Conservation (phyloP, 2,797 vertebrate genomes). For the Ctenosaura bakeri region DNA sequence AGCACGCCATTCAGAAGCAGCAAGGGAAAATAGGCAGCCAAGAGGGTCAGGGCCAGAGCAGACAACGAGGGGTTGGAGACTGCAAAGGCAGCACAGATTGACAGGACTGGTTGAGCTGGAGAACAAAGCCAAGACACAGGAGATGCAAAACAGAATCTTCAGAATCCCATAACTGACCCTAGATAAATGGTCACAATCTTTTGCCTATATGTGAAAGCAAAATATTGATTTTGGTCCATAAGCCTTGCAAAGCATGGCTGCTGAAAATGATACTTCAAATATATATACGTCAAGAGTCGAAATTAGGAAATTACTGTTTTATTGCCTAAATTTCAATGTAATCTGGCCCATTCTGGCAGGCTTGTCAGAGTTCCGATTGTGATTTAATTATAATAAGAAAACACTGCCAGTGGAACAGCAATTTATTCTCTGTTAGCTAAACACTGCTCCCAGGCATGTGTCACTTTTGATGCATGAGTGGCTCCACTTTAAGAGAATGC, state of each 20-base stretch:
- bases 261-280: slow-evolving; percentile 34
- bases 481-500: slow-evolving; percentile 44
- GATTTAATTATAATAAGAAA: slow-evolving; percentile 46
- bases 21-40: not conserved
- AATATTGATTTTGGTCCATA: slow-evolving; percentile 5
- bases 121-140: not conserved
- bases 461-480: slow-evolving; percentile 44
- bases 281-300: slow-evolving; percentile 11
- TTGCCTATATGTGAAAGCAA: not conserved
- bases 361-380: slow-evolving; percentile 22
- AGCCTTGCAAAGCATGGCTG: not conserved
- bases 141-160: not conserved
- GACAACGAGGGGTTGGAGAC: too few species aligned
- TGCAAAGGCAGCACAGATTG: not conserved
- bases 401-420: slow-evolving; percentile 7
- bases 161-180: not conserved
- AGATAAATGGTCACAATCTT: slow-evolving; percentile 3
- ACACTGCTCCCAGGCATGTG: slow-evolving; percentile 25
- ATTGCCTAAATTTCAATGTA: slow-evolving; percentile 38
- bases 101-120: not conserved
- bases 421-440: slow-evolving; percentile 52
- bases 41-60: not conserved
- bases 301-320: slow-evolving; percentile 43
- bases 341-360: slow-evolving; percentile 38
- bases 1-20: not conserved